Conservation (phyloP, 2,113 vertebrate genomes). For the Rhineura floridana region DNA sequence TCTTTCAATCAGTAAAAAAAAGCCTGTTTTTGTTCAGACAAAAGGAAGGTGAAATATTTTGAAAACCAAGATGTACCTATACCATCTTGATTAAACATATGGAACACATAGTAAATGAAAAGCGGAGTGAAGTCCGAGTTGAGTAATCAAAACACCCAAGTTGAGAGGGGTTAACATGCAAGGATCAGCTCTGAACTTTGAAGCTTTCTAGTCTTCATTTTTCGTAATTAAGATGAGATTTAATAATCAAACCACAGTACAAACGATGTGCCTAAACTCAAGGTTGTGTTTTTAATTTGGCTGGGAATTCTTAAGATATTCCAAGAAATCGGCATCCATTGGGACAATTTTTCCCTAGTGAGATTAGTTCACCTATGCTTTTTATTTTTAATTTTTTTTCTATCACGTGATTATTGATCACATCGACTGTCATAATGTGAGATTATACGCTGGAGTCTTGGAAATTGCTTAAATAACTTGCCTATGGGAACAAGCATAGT, state of each 20-base stretch:
- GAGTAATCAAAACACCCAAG: slow-evolving; percentile 82
- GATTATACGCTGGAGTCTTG: neutral
- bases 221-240: slow-evolving; percentile 82
- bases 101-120: slow-evolving; percentile 78
- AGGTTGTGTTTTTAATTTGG: slow-evolving; percentile 81
- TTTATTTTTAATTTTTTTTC: slow-evolving; percentile 52
- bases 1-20: slow-evolving; percentile 55
- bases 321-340: slow-evolving; percentile 72
- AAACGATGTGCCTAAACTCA: slow-evolving; percentile 75
- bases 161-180: slow-evolving; percentile 80
- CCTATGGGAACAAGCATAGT: neutral
- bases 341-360: slow-evolving; percentile 62
- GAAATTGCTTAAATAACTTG: neutral
- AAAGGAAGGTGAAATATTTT: slow-evolving; percentile 77
- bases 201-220: slow-evolving; percentile 83
- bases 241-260: slow-evolving; percentile 83
- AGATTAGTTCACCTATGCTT: slow-evolving; percentile 53
- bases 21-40: slow-evolving; percentile 63
- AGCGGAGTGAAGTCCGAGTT: slow-evolving; percentile 74
- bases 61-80: slow-evolving; percentile 65
- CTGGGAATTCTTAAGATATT: slow-evolving; percentile 77
- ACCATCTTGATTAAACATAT: slow-evolving; percentile 81
- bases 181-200: slow-evolving; percentile 80
- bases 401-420: slow-evolving; percentile 26
- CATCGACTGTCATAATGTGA: slow-evolving; percentile 4